Percentiles rank a stretch among this genome's conserved stretches.
These are phyloP conservation scores for Aplodontia rufa DNA, from an alignment of 2,113 vertebrate species.

Conservation along the genomic window DNA sequence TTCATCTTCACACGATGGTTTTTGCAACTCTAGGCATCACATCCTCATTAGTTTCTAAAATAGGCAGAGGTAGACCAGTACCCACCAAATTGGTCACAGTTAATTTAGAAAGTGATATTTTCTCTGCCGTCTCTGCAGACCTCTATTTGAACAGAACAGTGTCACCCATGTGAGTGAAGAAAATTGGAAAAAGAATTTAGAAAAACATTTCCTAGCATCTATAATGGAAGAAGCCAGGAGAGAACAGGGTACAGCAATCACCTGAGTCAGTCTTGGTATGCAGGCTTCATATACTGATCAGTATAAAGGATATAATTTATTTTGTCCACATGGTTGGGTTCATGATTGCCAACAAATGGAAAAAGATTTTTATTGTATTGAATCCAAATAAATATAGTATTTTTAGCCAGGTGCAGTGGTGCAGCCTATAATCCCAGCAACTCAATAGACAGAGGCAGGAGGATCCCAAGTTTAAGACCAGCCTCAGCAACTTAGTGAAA, in stretches of 20 bases:
- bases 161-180: not conserved
- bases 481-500: no score
- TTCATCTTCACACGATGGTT: not conserved
- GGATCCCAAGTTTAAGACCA: no score
- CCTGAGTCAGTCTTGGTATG: not conserved
- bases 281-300: not conserved
- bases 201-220: not conserved
- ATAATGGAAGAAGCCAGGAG: not conserved
- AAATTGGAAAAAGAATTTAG: not conserved
- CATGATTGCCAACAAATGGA: not conserved
- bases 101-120: not conserved
- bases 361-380: not conserved
- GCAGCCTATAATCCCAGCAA: no score
- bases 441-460: no score
- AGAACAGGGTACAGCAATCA: not conserved
- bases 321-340: not conserved
- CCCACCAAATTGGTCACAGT: not conserved
- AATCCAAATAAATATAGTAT: not conserved
- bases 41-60: not conserved
- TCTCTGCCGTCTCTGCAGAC: not conserved
- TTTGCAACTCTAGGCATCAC: not conserved
- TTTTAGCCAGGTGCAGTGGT: no score
- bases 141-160: not conserved
- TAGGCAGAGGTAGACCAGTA: not conserved
- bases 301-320: not conserved